Evolutionary conservation across 1,140 invertebrate genomes (phyloP), one percentile per base, ranked within the genome.

Genomic region (Lasioglossum albipes): DNA sequence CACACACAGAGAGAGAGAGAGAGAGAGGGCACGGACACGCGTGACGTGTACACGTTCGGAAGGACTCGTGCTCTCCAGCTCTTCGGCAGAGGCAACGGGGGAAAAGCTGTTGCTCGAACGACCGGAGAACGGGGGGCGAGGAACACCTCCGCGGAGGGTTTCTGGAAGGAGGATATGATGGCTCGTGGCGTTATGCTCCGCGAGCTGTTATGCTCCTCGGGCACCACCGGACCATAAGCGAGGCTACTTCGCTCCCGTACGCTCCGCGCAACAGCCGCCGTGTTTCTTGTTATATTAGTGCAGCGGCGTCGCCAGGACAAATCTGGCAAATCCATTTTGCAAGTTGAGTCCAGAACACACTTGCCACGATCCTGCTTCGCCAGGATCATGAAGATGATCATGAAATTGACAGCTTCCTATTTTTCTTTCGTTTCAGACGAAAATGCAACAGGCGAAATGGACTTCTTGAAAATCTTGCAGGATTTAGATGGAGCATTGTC

Each of bases 131-230:
- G 41, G 74, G 5, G 66, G 42, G 52, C 80, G 78, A 79, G 83
- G 71, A 84, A 82, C 82, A 87, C 84, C 81, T 83, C 62, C 85
- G 84, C 42, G 79, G 86, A 86, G 69, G 79, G 85, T 90, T 89
- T 90, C 90, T 91, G 87, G 90, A 91, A 92, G 91, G 91, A 92
- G 90, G 91, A 92, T 92, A 92, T 91, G 91, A 91, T 92, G 92
- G 92, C 92, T 93, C 92, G 92, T 93, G 92, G 91, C 92, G 92
- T 93, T 92, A 92, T 93, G 92, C 91, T 92, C 91, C 89, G 92
- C 90, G 90, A 91, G 84, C 89, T 90, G 92, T 93, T 92, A 92
- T 93, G 92, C 91, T 92, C 88, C 91, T 91, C 90, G 91, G 85
- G 91, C 91, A 93, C 91, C 91, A 93, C 78, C 91, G 91, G 90